Conservation (phyloP, 2,797 vertebrate genomes). For the Hipposideros larvatus region DNA sequence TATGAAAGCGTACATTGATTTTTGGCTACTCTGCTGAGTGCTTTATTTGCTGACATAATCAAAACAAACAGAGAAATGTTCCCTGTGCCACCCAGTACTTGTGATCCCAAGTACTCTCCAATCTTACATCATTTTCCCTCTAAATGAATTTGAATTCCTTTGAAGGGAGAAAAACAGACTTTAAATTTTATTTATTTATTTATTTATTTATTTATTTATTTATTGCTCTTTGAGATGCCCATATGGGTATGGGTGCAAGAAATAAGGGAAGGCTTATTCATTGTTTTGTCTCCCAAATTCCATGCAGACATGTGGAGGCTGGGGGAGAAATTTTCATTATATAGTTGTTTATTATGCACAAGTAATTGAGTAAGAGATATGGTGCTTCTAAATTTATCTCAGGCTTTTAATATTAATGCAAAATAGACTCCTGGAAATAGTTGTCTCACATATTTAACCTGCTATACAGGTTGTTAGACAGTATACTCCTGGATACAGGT, state of each 20-base stretch:
- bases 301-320: background rate
- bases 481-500: background rate
- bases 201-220: background rate
- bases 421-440: background rate
- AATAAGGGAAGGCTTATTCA: background rate
- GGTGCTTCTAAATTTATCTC: background rate
- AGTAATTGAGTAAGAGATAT: background rate
- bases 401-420: background rate
- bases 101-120: background rate
- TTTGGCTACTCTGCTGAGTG: background rate
- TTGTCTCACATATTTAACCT: background rate
- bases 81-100: background rate
- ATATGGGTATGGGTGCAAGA: background rate
- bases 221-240: background rate
- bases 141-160: slow-evolving; percentile 28
- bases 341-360: background rate
- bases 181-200: slow-evolving; percentile 9
- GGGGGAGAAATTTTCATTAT: background rate
- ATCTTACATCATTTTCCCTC: background rate
- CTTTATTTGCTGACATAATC: slow-evolving; percentile 14
- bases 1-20: background rate
- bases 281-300: background rate
- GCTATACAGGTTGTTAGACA: background rate
- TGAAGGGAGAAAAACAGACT: background rate
- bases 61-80: background rate